Percentiles rank a stretch among this genome's conserved stretches.
phyloP scores from a whole-genome alignment of 2,888 invertebrate species.

The Torymus auratus region DNA sequence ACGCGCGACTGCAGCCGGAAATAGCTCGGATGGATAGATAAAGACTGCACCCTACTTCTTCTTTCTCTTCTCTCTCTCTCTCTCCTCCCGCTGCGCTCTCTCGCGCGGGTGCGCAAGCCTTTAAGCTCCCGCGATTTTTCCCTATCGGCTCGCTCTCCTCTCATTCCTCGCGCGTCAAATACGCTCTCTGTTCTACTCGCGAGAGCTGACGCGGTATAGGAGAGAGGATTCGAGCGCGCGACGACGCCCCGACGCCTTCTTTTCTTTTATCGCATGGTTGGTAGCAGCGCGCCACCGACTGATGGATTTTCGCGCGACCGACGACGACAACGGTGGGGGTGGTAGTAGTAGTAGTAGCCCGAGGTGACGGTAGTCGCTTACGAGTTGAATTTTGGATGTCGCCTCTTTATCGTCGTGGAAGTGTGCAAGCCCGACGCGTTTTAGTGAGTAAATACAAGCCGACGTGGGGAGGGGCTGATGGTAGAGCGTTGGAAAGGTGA shows the following conservation, averaged over 20 bases:
- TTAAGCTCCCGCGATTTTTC: slow-evolving; percentile 50
- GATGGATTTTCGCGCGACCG: slow-evolving; percentile 43
- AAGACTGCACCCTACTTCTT: slow-evolving; percentile 23
- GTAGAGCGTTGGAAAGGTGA: too few relatives aligned
- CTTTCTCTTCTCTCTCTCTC: neutral
- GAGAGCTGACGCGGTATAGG: neutral
- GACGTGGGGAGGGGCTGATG: too few relatives aligned
- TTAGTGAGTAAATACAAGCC: too few relatives aligned
- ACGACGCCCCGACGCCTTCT: neutral
- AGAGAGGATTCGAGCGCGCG: neutral
- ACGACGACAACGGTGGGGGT: neutral
- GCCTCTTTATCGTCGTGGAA: neutral
- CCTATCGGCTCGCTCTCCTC: slow-evolving; percentile 41
- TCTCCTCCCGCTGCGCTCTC: too few relatives aligned
- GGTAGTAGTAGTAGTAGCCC: neutral
- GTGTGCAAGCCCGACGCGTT: too few relatives aligned
- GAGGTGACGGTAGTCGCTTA: slow-evolving; percentile 6
- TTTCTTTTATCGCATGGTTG: slow-evolving; percentile 46
- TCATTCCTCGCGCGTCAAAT: slow-evolving; percentile 49
- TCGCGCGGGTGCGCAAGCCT: neutral
- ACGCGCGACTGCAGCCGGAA: slow-evolving; percentile 21
- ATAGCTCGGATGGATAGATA: slow-evolving; percentile 56
- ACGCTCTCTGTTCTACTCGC: slow-evolving; percentile 40
- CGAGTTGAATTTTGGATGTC: slow-evolving; percentile 18
- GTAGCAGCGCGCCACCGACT: neutral